phyloP scores from a whole-genome alignment of 2,113 vertebrate species.

The Malurus melanocephalus region DNA sequence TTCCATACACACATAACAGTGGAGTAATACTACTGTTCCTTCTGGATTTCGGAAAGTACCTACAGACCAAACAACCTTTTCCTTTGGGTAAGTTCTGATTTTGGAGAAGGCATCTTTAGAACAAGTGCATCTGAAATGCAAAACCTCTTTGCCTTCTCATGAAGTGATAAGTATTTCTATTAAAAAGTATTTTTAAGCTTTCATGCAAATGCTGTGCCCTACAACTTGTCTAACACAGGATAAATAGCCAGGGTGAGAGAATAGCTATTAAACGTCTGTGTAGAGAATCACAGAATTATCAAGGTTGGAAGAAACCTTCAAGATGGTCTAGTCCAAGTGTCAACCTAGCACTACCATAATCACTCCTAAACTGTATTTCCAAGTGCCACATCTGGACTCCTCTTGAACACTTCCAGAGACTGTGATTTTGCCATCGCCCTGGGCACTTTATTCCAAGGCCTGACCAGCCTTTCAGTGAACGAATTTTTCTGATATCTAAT shows the following conservation, averaged over 20 bases:
- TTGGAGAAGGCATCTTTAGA: not conserved
- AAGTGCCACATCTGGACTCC: not conserved
- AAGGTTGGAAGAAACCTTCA: not conserved
- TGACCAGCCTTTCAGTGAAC: not conserved
- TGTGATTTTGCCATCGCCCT: not conserved
- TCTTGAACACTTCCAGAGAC: not conserved
- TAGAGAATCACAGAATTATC: not conserved
- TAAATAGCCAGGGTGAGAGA: not conserved
- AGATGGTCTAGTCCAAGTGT: not conserved
- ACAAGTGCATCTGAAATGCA: not conserved
- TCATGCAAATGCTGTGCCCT: not conserved
- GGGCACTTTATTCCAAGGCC: not conserved
- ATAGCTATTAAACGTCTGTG: not conserved
- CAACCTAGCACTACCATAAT: not conserved
- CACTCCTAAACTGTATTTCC: not conserved
- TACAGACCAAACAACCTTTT: not conserved
- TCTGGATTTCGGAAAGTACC: not conserved
- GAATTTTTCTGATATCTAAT: not conserved
- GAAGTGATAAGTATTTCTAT: not conserved
- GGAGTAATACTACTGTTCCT: not conserved
- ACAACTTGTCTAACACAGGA: not conserved
- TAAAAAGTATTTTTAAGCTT: not conserved
- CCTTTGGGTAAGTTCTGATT: not conserved
- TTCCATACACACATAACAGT: not conserved
- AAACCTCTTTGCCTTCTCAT: not conserved